Base-by-base conservation (phyloP, 2,113 vertebrate genomes). In the Cephalopterus ornatus region DNA sequence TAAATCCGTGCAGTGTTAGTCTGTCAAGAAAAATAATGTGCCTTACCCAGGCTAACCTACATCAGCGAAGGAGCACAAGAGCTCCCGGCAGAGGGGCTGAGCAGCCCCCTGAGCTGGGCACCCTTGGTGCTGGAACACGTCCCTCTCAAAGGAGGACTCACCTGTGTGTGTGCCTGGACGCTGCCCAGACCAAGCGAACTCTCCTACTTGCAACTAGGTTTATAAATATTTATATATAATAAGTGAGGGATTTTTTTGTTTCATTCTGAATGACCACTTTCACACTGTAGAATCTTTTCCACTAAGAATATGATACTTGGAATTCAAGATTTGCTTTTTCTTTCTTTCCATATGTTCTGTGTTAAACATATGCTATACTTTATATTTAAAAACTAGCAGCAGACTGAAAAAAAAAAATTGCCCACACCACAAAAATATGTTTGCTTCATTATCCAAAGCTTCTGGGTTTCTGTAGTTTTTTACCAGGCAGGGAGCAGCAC, bases 341-440 rank as follows among this genome's bases (percentile, higher is more conserved):
- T 88, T 96, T 93, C 92, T 93, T 97, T 97, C 97, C 97, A 95
- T 98, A 98, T 98, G 97, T 85, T 98, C 93, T 82, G 58, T 95
- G 96, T 95, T 97, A 97, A 98, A 91, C 96, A 97, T 98, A 98
- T 98, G 98, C 96, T 97, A 89, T 77, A 55, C 79, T 97, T 94
- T 97, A 89, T 97, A 98, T 97, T 98, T 97, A 97, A 98, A 95
- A 98, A 93, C 95, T 95, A 97, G 84, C 95, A 96, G 88, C 93
- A 97, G 82, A 62, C 86, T 96, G 93, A 84, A 97, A 97, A 73
- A 97, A 76, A 76, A 92, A 93, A 90, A 79, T 22, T 95, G 89
- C 85, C 92, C 63, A 86, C 50, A 79, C 89, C 93, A 96, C 94
- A 95, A 93, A 98, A 98, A 97, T 98, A 97, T 97, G 96, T 98